Evolutionary conservation across 92 coral and sea anemone species (phyloP), one percentile per base, ranked within the genome.

Genomic region (Diadumene lineata): DNA sequence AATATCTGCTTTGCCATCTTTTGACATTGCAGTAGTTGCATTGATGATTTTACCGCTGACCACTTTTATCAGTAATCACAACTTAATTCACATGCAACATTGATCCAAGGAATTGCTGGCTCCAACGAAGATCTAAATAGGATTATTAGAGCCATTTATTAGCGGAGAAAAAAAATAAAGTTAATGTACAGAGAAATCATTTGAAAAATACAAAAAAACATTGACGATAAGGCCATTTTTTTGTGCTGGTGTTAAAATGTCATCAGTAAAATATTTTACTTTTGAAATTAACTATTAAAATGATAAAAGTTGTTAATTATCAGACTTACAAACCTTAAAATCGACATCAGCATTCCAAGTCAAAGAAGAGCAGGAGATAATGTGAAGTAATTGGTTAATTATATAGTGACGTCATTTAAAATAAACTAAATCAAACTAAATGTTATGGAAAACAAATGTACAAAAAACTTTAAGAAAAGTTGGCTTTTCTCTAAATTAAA

Each of bases 351-450:
- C 38, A 4, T 38, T 43, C 7, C 68, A 62, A 43, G 31, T 43
- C 18, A 28, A 6, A 29, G 68, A 30, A 62, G 19, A 62, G 19
- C 68, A 38, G 43, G 11, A 58, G 64, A 15, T 62, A 62, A 62
- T 28, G 68, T 28, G 34, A 1, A 21, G 34, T 62, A 62, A 62
- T 62, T 62, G 68, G 68, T 28, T 62, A 62, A 62, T 62, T 30
- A 62, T 28, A 1, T 62, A 13, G 23, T 62, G 68, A 62, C 68
- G 68, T 62, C 68, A 62, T 62, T 62, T 28, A 11, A 28, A 28
- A 16, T 53, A 53, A 15, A 21, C n/a, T n/a, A n/a, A n/a, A n/a
- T n/a, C n/a, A n/a, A n/a, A n/a, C n/a, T n/a, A n/a, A n/a, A n/a
- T n/a, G n/a, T n/a, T n/a, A n/a, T n/a, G n/a, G n/a, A n/a, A n/a